Evolutionary conservation across 2,113 vertebrate genomes (phyloP), one percentile per base, ranked within the genome.

Genomic region (Psettodes erumei): DNA sequence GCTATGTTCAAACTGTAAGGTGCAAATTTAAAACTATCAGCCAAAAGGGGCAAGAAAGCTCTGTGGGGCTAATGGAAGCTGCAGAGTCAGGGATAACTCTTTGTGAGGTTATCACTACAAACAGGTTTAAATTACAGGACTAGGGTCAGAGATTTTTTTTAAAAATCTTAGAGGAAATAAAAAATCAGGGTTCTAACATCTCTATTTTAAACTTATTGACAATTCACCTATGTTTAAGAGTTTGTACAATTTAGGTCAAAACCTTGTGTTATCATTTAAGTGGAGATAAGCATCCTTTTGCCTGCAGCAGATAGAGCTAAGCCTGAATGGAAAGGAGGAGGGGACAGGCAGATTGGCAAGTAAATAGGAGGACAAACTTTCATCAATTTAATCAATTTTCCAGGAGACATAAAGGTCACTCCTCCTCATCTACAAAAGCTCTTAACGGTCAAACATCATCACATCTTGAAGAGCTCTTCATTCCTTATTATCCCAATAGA

Each of bases 201-300:
- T 54, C 7, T 23, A 32, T 61, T 60, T 18, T 32, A 40, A 56
- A 27, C 21, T 60, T 5, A 42, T 37, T 56, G 61, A 50, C 6
- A 3, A 8, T 45, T 65, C 40, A 53, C 3, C 32, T 19, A 6
- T 27, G 13, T 58, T 35, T 27, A 40, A 19, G 48, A 50, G 62
- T 35, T 13, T 23, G 35, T 55, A 4, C 6, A 11, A 12, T 71
- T 28, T 55, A 32, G 56, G 53, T 65, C 0, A 1, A 33, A 25
- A 15, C 19, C 50, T 58, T 0, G 1, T 61, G 56, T 59, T 58
- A 37, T 72, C 58, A 48, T 18, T 65, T 7, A 37, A 30, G 50
- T 37, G 35, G 35, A 73, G 85, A 84, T 84, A 84, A 81, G 56
- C 25, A 71, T 54, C 69, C 56, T 18, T 16, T 62, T 55, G 45